Conservation (phyloP, 2,888 invertebrate genomes). For the Leucoma salicis region DNA sequence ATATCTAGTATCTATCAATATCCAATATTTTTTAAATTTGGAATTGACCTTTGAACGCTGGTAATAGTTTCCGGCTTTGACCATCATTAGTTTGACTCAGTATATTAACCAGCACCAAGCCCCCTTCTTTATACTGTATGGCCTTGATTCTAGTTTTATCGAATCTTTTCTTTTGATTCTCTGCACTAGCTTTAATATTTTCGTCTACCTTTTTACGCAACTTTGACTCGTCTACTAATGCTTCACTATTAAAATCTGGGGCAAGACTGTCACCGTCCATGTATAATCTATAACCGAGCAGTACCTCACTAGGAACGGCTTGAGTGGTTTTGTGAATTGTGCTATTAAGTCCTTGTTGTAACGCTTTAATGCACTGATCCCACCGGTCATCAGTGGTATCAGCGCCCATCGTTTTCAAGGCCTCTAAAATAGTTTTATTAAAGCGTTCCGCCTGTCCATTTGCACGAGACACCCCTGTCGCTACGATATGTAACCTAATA, state of each 20-base stretch:
- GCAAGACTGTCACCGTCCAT: background rate
- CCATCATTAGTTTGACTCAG: background rate
- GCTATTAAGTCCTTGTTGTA: background rate
- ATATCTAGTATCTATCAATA: background rate
- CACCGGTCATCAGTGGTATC: background rate
- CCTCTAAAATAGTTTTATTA: background rate
- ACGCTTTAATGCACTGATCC: background rate
- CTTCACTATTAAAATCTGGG: background rate
- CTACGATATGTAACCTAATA: background rate
- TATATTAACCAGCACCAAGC: background rate
- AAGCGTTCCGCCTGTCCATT: background rate
- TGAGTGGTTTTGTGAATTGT: background rate
- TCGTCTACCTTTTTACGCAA: background rate
- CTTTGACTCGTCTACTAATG: background rate
- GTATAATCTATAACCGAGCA: background rate
- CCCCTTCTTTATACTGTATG: background rate
- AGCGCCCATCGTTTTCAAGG: background rate
- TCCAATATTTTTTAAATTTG: background rate
- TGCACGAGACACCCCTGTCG: background rate
- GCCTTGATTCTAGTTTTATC: background rate
- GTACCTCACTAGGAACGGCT: background rate
- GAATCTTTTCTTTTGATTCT: background rate
- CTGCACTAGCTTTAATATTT: background rate
- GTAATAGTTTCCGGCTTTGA: background rate
- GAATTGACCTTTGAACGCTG: background rate